These are phyloP conservation scores for Rhombomys opimus DNA, from an alignment of 2,113 vertebrate species.

Conservation along the genomic window DNA sequence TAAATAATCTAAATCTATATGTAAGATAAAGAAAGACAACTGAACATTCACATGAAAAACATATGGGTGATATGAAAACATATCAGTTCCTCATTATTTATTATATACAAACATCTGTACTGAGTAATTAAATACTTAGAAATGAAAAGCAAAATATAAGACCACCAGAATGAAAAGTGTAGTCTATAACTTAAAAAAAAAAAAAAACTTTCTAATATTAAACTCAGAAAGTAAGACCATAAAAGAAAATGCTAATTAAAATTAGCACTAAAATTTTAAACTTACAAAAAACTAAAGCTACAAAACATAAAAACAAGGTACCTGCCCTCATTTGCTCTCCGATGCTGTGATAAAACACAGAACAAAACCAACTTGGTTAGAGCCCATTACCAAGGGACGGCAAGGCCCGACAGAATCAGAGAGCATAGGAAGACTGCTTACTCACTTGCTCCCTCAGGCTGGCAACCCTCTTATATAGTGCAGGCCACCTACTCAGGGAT, in stretches of 20 bases:
- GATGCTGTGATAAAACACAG: background rate
- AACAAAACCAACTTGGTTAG: background rate
- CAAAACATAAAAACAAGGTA: conserved; percentile 46
- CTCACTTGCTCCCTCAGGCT: background rate
- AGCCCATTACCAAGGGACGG: background rate
- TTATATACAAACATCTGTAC: conserved; percentile 23
- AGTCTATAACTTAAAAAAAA: background rate
- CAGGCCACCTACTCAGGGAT: background rate
- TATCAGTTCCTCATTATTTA: background rate
- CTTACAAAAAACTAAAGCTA: background rate
- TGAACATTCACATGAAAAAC: background rate
- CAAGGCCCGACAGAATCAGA: background rate
- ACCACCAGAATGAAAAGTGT: conserved; percentile 26
- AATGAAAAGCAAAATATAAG: conserved; percentile 41
- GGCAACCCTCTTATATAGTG: background rate
- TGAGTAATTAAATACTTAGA: conserved; percentile 15
- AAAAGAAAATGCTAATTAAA: background rate
- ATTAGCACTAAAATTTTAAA: conserved; percentile 40
- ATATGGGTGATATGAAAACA: background rate
- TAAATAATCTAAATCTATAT: conserved; percentile 1
- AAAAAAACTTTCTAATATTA: conserved; percentile 25
- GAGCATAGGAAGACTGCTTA: background rate
- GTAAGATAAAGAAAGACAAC: background rate
- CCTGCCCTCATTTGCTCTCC: background rate
- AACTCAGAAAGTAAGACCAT: conserved; percentile 17